Conservation (phyloP, 1,140 invertebrate species). For the Stenopsyche tienmushanensis region DNA sequence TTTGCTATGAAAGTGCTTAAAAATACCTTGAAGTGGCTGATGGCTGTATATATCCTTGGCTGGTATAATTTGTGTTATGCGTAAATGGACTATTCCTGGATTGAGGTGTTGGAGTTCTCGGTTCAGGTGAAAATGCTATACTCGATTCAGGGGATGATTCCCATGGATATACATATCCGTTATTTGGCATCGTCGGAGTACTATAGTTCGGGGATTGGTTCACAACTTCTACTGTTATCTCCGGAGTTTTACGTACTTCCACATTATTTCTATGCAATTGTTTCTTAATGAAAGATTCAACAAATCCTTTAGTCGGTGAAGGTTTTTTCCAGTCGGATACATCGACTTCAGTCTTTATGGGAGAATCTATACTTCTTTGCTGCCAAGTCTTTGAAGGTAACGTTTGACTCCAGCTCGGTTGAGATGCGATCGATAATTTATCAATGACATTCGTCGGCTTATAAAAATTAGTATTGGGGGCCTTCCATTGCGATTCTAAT, state of each 20-base stretch:
- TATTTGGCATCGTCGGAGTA: constrained; percentile 19
- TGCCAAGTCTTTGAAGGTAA: constrained; percentile 50
- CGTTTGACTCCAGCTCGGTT: constrained; percentile 54
- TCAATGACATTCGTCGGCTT: constrained; percentile 12
- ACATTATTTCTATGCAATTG: not conserved
- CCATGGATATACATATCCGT: constrained; percentile 41
- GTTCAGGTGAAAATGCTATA: constrained; percentile 44
- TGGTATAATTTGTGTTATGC: constrained; percentile 19
- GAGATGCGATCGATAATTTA: constrained; percentile 36
- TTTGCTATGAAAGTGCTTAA: not conserved
- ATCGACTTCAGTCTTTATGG: constrained; percentile 43
- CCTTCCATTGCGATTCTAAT: constrained; percentile 18
- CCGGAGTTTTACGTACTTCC: constrained; percentile 34
- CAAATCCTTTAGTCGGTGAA: constrained; percentile 47
- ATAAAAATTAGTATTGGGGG: constrained; percentile 5
- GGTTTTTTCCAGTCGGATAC: constrained; percentile 52
- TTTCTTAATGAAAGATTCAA: not conserved
- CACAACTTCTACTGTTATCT: constrained; percentile 40
- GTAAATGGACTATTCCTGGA: constrained; percentile 44
- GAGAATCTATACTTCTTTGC: constrained; percentile 52
- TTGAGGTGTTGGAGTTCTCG: constrained; percentile 43
- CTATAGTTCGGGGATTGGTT: constrained; percentile 43
- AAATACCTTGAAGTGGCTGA: constrained; percentile 33
- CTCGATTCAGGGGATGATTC: constrained; percentile 48
- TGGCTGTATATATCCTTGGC: constrained; percentile 20